A percentile compares a stretch with the other conserved stretches of the same genome.
Conservation (phyloP, 1,140 invertebrate species). For the Bombus balteatus region DNA sequence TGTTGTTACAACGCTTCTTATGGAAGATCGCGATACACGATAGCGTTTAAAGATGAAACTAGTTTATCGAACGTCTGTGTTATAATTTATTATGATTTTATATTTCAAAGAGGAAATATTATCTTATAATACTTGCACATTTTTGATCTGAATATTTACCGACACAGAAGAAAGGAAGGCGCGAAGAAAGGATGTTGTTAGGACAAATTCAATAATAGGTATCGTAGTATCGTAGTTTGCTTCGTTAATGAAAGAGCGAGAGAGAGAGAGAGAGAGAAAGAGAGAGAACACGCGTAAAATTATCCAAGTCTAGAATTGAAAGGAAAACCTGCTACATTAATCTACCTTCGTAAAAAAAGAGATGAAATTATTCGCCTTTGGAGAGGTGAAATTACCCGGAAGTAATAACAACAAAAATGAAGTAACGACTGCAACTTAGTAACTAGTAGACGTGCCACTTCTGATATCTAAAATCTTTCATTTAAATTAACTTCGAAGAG, state of each 20-base stretch:
- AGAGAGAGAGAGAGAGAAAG: background rate
- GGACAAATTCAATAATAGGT: background rate
- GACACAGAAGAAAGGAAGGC: too few relatives aligned
- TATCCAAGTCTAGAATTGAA: background rate
- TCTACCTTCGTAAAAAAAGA: background rate
- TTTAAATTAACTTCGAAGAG: background rate
- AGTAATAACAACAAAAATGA: background rate
- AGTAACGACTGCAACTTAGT: background rate
- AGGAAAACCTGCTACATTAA: conserved; percentile 23
- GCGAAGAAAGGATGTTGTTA: too few relatives aligned
- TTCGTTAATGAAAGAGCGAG: background rate
- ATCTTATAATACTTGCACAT: too few relatives aligned
- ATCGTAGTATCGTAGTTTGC: background rate
- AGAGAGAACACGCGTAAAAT: background rate
- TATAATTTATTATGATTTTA: background rate
- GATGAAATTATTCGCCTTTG: conserved; percentile 3
- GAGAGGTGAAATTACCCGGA: background rate
- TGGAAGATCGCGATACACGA: background rate
- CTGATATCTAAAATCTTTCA: background rate
- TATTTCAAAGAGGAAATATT: background rate
- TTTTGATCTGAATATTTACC: too few relatives aligned
- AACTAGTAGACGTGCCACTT: background rate
- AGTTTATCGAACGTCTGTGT: background rate
- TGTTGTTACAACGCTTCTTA: too few relatives aligned
- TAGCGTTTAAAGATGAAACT: background rate